phyloP scores from a whole-genome alignment of 2,888 invertebrate genomes.

The Drepanosiphum platanoidis region DNA sequence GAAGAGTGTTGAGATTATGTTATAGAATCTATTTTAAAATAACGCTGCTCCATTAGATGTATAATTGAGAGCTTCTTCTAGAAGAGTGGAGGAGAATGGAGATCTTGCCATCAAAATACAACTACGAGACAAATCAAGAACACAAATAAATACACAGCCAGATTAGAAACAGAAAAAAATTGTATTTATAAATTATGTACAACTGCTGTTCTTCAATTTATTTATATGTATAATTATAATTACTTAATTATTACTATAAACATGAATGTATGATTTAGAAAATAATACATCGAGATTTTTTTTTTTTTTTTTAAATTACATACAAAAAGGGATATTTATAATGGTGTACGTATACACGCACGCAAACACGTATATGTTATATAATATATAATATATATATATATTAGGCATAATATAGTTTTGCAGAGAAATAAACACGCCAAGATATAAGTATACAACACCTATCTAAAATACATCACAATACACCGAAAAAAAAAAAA shows the following conservation, averaged over 20 bases:
- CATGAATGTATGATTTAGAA: slow-evolving; percentile 37
- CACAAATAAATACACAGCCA: background rate
- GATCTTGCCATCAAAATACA: too few relatives aligned
- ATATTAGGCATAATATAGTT: slow-evolving; percentile 51
- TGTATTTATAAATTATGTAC: slow-evolving; percentile 58
- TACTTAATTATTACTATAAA: slow-evolving; percentile 45
- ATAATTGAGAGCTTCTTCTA: too few relatives aligned
- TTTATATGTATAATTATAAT: slow-evolving; percentile 34
- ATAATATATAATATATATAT: slow-evolving; percentile 4
- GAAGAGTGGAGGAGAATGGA: too few relatives aligned
- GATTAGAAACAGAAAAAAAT: slow-evolving; percentile 38
- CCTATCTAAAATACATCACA: slow-evolving; percentile 53
- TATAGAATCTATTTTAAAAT: too few relatives aligned
- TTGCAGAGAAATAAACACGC: slow-evolving; percentile 31
- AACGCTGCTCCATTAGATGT: too few relatives aligned
- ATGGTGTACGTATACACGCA: background rate
- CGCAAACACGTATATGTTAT: slow-evolving; percentile 1
- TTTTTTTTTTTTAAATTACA: slow-evolving; percentile 32
- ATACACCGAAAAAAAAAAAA: slow-evolving; percentile 51
- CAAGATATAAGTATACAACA: slow-evolving; percentile 48
- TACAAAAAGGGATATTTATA: slow-evolving; percentile 46
- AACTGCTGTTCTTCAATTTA: slow-evolving; percentile 28
- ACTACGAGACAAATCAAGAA: too few relatives aligned
- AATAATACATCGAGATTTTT: slow-evolving; percentile 46
- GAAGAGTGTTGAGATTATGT: too few relatives aligned